Evolutionary conservation across 2,113 vertebrate species (phyloP).

Genomic region (Hypomesus transpacificus): DNA sequence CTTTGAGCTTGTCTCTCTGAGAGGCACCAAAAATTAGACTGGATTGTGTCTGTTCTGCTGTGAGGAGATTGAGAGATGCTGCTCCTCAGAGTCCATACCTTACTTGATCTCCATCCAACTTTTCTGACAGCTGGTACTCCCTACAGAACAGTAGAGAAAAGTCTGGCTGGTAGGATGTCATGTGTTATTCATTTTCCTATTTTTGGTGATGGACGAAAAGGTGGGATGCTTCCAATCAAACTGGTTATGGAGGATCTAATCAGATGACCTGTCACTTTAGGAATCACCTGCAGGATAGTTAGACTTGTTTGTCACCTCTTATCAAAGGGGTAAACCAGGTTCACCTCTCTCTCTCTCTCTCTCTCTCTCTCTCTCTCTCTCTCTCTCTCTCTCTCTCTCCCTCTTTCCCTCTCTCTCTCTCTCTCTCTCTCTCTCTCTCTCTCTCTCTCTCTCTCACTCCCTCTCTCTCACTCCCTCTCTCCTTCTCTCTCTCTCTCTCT

Average conservation of each 20-base stretch:
- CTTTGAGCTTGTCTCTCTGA: conserved; percentile 13
- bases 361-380: not conserved
- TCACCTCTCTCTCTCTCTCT: not conserved
- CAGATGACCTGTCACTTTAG: too few species aligned
- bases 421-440: not conserved
- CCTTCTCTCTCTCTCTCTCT: not conserved
- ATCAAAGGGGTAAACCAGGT: too few species aligned
- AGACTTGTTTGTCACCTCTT: too few species aligned
- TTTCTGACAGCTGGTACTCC: conserved; percentile 23
- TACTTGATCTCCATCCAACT: conserved; percentile 38
- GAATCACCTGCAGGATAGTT: too few species aligned
- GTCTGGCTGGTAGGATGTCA: conserved; percentile 31
- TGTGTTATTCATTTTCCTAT: conserved; percentile 39
- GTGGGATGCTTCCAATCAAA: too few species aligned
- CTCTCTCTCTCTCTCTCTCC: not conserved
- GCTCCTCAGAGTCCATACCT: conserved; percentile 22
- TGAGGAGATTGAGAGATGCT: conserved; percentile 16
- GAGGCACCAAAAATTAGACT: conserved; percentile 20
- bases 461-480: too few species aligned
- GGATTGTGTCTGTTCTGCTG: conserved; percentile 15
- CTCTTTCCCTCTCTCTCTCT: too few species aligned
- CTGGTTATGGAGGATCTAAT: too few species aligned
- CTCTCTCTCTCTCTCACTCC: too few species aligned
- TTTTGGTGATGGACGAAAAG: conserved; percentile 3
- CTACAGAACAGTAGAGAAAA: conserved; percentile 25